Percentiles rank a stretch among this genome's conserved stretches.
Conservation (phyloP, 2,888 invertebrate species). For the Linyphia triangularis region DNA sequence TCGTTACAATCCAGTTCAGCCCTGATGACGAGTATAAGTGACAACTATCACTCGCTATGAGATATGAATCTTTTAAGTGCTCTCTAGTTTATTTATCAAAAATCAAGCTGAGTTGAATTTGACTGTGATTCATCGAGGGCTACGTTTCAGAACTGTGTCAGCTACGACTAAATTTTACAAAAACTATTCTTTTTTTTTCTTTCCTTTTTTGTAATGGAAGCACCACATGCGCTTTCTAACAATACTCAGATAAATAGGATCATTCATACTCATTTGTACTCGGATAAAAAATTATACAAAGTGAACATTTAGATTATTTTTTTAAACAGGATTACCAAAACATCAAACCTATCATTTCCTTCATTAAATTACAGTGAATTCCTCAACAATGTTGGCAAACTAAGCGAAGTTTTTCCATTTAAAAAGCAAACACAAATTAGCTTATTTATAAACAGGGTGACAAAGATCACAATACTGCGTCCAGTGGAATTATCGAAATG, state of each 20-base stretch:
- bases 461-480: no score
- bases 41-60: not conserved
- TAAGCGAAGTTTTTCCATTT: no score
- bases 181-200: not conserved
- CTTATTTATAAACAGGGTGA: no score
- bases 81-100: not conserved
- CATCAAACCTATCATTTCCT: not conserved
- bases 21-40: not conserved
- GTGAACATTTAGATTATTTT: not conserved
- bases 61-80: conserved; percentile 4
- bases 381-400: no score
- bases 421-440: no score
- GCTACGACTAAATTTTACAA: conserved; percentile 18
- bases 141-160: conserved; percentile 17
- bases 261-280: not conserved
- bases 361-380: not conserved
- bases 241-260: not conserved
- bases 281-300: not conserved
- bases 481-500: no score
- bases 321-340: not conserved
- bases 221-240: conserved; percentile 44
- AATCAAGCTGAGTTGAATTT: not conserved
- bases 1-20: not conserved
- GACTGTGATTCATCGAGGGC: not conserved
- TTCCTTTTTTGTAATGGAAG: conserved; percentile 9